Evolutionary conservation across 2,113 vertebrate species (phyloP), one percentile per base, ranked within the genome.

Genomic region (Carassius gibelio): DNA sequence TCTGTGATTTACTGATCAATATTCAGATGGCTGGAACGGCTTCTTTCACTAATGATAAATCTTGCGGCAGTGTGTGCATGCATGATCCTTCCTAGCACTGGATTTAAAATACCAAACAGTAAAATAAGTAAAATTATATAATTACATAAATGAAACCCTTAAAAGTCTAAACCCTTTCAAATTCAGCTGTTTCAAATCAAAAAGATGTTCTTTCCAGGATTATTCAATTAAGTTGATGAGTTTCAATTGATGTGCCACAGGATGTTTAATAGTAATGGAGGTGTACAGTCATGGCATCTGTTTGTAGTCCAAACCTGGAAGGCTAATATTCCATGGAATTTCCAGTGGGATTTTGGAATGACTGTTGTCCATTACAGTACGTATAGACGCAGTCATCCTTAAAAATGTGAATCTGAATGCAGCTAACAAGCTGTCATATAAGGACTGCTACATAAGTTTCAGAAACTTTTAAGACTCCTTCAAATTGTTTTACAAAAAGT

Each of bases 1-100:
- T 78, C 78, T 81, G 50, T 88, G 88, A 72, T 75, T 75, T 83
- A 75, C 26, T 59, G 69, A 75, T 75, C 72, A 45, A 75, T 75
- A 62, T 61, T 36, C 55, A 75, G 69, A 61, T 45, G 81, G 14
- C 57, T 23, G 34, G 14, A 11, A 59, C 36, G 9, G 26, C 30
- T 38, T 36, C 55, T 45, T 36, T 80, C 13, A 15, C 8, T 11
- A 57, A 77, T 19, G 30, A 55, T 77, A 55, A 57, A 62, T 45
- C 57, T 38, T 79, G 34, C 62, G 55, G 19, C 34, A 0, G 11
- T 42, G 30, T 79, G n/a, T 17, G 19, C 8, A 36, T 36, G 66
- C 17, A 69, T 69, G 34, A 74, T 74, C 38, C 10, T 74, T 74
- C 21, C 38, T 14, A 19, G 19, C 9, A 45, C 9, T 74, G 19